phyloP scores from a whole-genome alignment of 2,113 vertebrate genomes.

The Hippocampus zosterae region DNA sequence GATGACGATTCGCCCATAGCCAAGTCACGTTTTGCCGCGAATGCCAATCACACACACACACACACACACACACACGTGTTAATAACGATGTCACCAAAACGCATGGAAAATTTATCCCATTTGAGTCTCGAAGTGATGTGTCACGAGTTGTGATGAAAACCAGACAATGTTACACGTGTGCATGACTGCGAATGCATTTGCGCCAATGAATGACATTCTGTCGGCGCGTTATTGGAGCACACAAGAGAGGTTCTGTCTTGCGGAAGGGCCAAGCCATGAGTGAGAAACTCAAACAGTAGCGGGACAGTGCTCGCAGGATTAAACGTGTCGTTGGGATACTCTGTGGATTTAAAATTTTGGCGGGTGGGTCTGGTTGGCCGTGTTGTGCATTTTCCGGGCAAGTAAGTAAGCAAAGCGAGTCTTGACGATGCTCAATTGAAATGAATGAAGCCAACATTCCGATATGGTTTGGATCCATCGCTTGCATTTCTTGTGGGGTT shows the following conservation, averaged over 20 bases:
- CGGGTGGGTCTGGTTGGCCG: too few species aligned
- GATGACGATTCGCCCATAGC: background rate
- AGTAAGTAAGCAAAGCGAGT: background rate
- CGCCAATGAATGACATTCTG: constrained; percentile 17
- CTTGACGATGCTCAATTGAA: too few species aligned
- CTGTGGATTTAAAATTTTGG: too few species aligned
- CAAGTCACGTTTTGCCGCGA: constrained; percentile 14
- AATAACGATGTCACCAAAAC: constrained; percentile 4
- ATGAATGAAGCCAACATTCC: background rate
- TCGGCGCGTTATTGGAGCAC: constrained; percentile 29
- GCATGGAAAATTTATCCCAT: background rate
- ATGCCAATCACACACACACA: constrained; percentile 3
- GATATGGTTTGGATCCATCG: background rate
- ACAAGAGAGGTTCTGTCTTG: constrained; percentile 55
- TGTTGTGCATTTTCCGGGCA: too few species aligned
- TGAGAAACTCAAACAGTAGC: constrained; percentile 25
- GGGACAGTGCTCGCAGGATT: constrained; percentile 11
- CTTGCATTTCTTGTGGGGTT: too few species aligned
- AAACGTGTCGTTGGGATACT: background rate
- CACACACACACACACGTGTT: background rate
- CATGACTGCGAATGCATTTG: constrained; percentile 26
- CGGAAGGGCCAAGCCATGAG: constrained; percentile 36
- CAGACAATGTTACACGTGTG: background rate
- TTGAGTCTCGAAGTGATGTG: background rate
- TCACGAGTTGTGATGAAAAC: background rate